Evolutionary conservation across 2,797 vertebrate species (phyloP), one percentile per base, ranked within the genome.

Genomic region (Myripristis murdjan): DNA sequence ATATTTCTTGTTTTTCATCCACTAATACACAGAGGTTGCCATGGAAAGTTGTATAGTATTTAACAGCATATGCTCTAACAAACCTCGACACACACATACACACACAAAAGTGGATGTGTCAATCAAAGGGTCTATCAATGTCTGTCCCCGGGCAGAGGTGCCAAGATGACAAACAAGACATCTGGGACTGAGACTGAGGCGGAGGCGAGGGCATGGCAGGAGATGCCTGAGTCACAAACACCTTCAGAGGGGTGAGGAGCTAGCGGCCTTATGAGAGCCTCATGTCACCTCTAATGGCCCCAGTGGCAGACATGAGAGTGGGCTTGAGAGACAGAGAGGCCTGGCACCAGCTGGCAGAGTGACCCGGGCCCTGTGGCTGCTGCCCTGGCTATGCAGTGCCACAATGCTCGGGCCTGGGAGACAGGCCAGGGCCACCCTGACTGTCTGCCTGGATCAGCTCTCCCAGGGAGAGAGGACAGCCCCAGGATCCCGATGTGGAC

Each of bases 301-400:
- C 84, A 33, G 15, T 85, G 81, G 90, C 92, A 89, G 86, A 90
- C 71, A 86, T 73, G 83, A 84, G 83, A 64, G 80, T 6, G 47
- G 84, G 83, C 83, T 86, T 80, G 83, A 87, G 83, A 87, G 79
- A 83, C 75, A 84, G 72, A 64, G 75, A 84, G 87, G 83, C 87
- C 86, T 84, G 85, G 87, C 88, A 92, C 90, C 92, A 94, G 92
- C 93, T 94, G 93, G 91, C 87, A 92, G 91, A 92, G 81, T 92
- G 91, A 93, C 92, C 93, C 82, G 39, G 83, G 88, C 92, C 93
- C 90, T 80, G 80, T 90, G 90, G 91, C 89, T 86, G 75, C 77
- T 86, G 88, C 86, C 89, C 87, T 86, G 86, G 89, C 87, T 87
- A 76, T 1, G 61, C 78, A 49, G 78, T 70, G 87, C 79, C 84